Evolutionary conservation across 2,113 vertebrate genomes (phyloP).

Genomic region (Rhea americana): DNA sequence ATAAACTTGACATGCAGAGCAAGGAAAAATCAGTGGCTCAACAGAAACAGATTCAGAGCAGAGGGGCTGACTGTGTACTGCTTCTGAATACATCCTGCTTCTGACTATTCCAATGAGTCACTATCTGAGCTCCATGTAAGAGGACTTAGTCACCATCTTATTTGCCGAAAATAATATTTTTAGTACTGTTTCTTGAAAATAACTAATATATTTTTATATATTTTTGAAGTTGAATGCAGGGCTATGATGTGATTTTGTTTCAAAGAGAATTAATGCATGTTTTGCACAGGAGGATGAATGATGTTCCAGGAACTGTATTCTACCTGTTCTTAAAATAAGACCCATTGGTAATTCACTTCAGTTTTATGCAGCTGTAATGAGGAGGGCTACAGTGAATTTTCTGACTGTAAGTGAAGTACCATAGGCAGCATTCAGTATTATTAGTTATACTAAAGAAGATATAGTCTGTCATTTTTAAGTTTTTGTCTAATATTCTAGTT

Average conservation of each 20-base stretch:
- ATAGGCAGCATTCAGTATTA: neutral
- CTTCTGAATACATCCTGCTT: neutral
- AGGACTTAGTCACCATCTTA: neutral
- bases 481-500: neutral
- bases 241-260: neutral
- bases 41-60: neutral
- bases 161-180: constrained; percentile 6
- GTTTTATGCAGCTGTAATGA: neutral
- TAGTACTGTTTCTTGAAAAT: neutral
- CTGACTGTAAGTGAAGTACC: neutral
- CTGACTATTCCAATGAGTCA: neutral
- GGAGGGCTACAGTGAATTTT: neutral
- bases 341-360: neutral
- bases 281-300: neutral
- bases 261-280: neutral
- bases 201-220: neutral
- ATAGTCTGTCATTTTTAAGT: neutral
- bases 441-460: neutral
- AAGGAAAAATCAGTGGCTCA: neutral
- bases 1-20: neutral
- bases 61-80: neutral
- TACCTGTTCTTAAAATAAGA: neutral
- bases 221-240: neutral
- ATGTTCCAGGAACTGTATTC: neutral
- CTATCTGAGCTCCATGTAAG: neutral